Evolutionary conservation across 2,888 invertebrate species (phyloP).

Genomic region (Philopedon plagiatum): DNA sequence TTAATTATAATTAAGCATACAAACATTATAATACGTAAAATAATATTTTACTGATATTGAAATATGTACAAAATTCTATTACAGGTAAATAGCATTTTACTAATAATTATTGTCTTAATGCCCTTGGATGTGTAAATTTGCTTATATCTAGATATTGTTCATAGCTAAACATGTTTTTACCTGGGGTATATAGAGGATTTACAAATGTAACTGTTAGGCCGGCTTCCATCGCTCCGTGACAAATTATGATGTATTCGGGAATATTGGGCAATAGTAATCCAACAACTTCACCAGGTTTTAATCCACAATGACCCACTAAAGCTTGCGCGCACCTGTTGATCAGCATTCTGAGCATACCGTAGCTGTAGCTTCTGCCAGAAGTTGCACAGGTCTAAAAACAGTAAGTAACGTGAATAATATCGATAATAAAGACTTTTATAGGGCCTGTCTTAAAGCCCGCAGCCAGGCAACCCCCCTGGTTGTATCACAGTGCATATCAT

Average conservation of each 20-base stretch:
- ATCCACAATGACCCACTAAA: constrained; percentile 71
- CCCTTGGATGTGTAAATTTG: no score
- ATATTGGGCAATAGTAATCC: constrained; percentile 80
- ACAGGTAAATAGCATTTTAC: no score
- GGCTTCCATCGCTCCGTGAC: constrained; percentile 77
- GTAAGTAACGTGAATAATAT: background rate
- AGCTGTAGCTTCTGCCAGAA: constrained; percentile 77
- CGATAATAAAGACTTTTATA: no score
- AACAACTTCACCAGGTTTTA: constrained; percentile 76
- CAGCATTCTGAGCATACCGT: constrained; percentile 72
- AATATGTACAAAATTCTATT: no score
- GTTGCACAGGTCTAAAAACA: constrained; percentile 76
- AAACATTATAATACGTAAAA: no score
- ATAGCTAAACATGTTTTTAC: constrained; percentile 63
- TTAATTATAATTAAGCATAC: no score
- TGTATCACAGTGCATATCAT: no score
- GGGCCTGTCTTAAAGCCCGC: no score
- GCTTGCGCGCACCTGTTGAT: constrained; percentile 74
- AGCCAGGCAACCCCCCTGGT: no score
- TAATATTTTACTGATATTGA: no score
- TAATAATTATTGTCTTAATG: no score
- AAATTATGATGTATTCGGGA: constrained; percentile 78
- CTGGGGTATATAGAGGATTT: constrained; percentile 79
- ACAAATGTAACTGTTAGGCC: constrained; percentile 79
- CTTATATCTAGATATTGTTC: background rate